Base-by-base conservation (phyloP, 2,113 vertebrate genomes). In the Eurypyga helias region DNA sequence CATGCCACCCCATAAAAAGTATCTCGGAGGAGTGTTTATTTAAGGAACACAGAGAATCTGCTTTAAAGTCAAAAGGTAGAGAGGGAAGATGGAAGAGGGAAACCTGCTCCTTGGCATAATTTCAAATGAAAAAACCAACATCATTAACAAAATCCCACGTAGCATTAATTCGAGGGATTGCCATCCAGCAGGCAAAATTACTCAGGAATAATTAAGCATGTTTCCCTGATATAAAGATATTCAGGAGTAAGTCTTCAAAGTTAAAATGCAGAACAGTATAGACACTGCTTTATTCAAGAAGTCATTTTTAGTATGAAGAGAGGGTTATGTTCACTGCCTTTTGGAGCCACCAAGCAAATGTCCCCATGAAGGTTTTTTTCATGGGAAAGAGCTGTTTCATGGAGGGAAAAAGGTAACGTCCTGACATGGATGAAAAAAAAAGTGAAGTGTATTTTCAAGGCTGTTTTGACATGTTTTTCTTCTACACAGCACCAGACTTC, bases 391-490 rank as follows among this genome's bases (percentile, higher is more conserved):
- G 82, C 88, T 55, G 78, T 95, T 89, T 71, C 72, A 79, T 1
- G 4, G 64, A 72, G 38, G 73, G 78, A 19, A 84, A 94, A 96
- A 94, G 90, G 86, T 92, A 94, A 96, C 90, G 95, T 89, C 96
- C 91, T 91, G 95, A 70, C 58, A 34, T 2, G n/a, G 82, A 65
- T 20, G 19, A 26, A 28, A 45, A 25, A 72, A 94, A 61, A 85
- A 77, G 48, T 36, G 12, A 83, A 72, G 77, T 62, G 49, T 60
- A 52, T 81, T 96, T 96, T 90, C 87, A 96, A 90, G 88, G 80
- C 94, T 80, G 82, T 94, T 95, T 96, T 94, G 93, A 89, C 84
- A 57, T 95, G 87, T 96, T 98, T 98, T 94, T 62, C 91, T 97
- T 94, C 77, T 61, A 88, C 67, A 31, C 54, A 80, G 78, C 83